Evolutionary conservation across 1,140 invertebrate species (phyloP).

Genomic region (Idris sp.): DNA sequence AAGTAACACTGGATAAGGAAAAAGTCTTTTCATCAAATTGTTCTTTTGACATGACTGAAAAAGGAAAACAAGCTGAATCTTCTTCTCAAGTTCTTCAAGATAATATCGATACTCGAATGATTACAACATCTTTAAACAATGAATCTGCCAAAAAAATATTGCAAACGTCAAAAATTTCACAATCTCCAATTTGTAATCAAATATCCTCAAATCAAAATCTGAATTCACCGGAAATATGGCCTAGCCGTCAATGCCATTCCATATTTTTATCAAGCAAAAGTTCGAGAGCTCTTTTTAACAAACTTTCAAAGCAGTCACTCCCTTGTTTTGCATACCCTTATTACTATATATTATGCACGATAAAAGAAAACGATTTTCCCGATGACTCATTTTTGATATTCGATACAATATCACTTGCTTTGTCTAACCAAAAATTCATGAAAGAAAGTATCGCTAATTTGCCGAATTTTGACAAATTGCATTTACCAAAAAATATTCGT

Average conservation of each 20-base stretch:
- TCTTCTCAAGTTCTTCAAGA: conserved; percentile 23
- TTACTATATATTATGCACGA: conserved; percentile 18
- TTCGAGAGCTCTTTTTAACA: conserved; percentile 1
- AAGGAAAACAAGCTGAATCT: conserved; percentile 2
- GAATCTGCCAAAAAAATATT: too few relatives aligned
- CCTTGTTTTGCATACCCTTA: conserved; percentile 20
- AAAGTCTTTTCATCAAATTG: not conserved
- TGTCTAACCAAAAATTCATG: conserved; percentile 38
- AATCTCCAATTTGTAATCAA: conserved; percentile 34
- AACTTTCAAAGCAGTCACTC: conserved; percentile 13
- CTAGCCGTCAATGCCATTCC: conserved; percentile 4
- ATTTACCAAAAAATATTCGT: conserved; percentile 53
- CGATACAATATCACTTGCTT: conserved; percentile 34
- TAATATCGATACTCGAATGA: too few relatives aligned
- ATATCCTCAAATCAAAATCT: conserved; percentile 21
- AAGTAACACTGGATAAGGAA: not conserved
- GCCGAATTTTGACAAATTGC: conserved; percentile 46
- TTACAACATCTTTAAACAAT: too few relatives aligned
- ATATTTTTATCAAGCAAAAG: conserved; percentile 11
- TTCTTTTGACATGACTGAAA: not conserved
- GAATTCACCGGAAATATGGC: conserved; percentile 1
- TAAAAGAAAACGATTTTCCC: conserved; percentile 34
- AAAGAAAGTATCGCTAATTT: conserved; percentile 52
- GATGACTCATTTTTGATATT: conserved; percentile 41
- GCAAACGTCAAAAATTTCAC: conserved; percentile 50